Percentiles rank a stretch among this genome's conserved stretches.
Evolutionary conservation across 1,140 invertebrate species (phyloP).

Genomic region (Eumeta japonica): DNA sequence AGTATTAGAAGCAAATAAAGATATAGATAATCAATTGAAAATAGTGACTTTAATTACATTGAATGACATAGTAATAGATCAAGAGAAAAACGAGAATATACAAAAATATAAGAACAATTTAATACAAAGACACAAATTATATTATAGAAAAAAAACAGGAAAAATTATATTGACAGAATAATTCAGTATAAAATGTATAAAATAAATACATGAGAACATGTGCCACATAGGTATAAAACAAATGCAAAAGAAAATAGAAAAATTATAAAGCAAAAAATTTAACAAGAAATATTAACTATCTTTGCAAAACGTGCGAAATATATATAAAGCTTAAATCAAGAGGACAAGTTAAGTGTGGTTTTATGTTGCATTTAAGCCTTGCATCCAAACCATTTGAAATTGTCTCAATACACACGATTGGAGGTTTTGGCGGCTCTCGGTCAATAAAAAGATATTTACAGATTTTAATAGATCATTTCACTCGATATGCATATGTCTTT

Average conservation of each 20-base stretch:
- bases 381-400: slow-evolving; percentile 15
- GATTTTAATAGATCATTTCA: slow-evolving; percentile 10
- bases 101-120: too few relatives aligned
- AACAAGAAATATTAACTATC: slow-evolving; percentile 2
- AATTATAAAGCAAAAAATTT: slow-evolving; percentile 5
- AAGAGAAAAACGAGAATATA: too few relatives aligned
- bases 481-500: slow-evolving; percentile 14
- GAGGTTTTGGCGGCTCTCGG: slow-evolving; percentile 11
- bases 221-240: slow-evolving; percentile 16
- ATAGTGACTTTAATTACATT: too few relatives aligned
- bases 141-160: slow-evolving; percentile 11
- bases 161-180: slow-evolving; percentile 15
- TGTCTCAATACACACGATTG: slow-evolving; percentile 17
- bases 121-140: slow-evolving; percentile 11
- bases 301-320: slow-evolving; percentile 6
- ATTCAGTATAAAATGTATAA: slow-evolving; percentile 16
- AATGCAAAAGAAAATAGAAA: too few relatives aligned
- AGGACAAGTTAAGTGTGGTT: slow-evolving; percentile 6
- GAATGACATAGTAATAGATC: too few relatives aligned
- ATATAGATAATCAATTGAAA: too few relatives aligned
- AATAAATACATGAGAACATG: too few relatives aligned
- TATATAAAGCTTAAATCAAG: slow-evolving; percentile 10
- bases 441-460: slow-evolving; percentile 13
- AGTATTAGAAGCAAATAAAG: too few relatives aligned
- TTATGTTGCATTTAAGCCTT: slow-evolving; percentile 12